Conservation (phyloP, 64 coral and sea anemone species). For the Acropora tenuis region DNA sequence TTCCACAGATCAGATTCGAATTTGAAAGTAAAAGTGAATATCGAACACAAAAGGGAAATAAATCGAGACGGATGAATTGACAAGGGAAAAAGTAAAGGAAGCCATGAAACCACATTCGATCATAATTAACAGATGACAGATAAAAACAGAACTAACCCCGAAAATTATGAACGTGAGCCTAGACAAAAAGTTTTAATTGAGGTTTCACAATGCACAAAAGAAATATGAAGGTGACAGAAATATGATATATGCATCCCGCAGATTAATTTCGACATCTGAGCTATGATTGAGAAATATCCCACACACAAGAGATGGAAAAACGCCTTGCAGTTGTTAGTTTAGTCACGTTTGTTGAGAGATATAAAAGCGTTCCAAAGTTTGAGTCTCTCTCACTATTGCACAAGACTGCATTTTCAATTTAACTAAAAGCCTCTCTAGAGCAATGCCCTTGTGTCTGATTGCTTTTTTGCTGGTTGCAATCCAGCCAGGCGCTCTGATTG, state of each 20-base stretch:
- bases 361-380: neutral
- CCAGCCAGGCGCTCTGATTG: neutral
- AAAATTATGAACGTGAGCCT: neutral
- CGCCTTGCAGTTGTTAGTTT: neutral
- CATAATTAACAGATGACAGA: neutral
- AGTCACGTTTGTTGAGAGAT: neutral
- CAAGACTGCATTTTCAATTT: neutral
- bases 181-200: neutral
- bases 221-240: conserved; percentile 5
- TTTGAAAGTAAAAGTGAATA: too few relatives aligned
- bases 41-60: too few relatives aligned
- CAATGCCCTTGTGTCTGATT: neutral
- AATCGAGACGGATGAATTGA: too few relatives aligned
- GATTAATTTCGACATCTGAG: neutral
- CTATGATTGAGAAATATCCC: neutral
- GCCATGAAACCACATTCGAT: neutral
- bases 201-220: neutral
- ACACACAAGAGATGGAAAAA: neutral
- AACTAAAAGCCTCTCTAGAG: neutral
- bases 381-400: neutral
- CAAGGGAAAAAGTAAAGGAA: neutral
- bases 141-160: neutral
- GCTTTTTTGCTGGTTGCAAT: neutral
- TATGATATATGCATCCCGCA: neutral
- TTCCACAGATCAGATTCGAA: too few relatives aligned